Evolutionary conservation across 2,113 vertebrate genomes (phyloP).

Genomic region (Sigmodon hispidus): DNA sequence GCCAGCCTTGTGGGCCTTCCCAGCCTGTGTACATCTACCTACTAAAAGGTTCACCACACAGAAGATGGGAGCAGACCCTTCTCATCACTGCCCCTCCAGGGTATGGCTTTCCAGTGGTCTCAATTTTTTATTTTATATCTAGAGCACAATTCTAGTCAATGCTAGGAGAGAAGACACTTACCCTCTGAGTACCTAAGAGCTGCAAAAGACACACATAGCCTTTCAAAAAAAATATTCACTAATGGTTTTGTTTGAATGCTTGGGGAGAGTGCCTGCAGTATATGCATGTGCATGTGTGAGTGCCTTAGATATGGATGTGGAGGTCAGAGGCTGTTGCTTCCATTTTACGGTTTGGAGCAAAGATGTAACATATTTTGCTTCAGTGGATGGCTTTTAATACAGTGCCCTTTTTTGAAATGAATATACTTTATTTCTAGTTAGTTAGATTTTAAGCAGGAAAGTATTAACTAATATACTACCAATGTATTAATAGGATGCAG

Average conservation of each 20-base stretch:
- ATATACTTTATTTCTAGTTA: conserved; percentile 26
- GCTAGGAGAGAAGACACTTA: not conserved
- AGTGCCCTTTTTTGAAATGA: not conserved
- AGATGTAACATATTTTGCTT: not conserved
- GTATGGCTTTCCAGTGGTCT: not conserved
- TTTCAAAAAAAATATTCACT: not conserved
- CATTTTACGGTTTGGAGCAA: not conserved
- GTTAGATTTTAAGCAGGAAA: conserved; percentile 20
- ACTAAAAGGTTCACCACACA: not conserved
- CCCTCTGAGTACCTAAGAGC: not conserved
- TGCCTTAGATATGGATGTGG: not conserved
- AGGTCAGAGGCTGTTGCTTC: not conserved
- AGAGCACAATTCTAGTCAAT: not conserved
- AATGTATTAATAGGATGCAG: not conserved
- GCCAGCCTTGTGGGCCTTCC: not conserved
- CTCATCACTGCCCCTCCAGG: not conserved
- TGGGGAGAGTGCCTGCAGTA: not conserved
- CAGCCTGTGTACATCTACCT: not conserved
- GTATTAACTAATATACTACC: not conserved
- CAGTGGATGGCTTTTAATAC: not conserved
- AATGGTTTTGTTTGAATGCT: not conserved
- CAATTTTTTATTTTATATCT: not conserved
- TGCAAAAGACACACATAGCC: not conserved
- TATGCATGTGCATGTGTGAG: not conserved
- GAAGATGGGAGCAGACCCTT: not conserved